Conservation (phyloP, 1,140 invertebrate genomes). For the Pantala flavescens region DNA sequence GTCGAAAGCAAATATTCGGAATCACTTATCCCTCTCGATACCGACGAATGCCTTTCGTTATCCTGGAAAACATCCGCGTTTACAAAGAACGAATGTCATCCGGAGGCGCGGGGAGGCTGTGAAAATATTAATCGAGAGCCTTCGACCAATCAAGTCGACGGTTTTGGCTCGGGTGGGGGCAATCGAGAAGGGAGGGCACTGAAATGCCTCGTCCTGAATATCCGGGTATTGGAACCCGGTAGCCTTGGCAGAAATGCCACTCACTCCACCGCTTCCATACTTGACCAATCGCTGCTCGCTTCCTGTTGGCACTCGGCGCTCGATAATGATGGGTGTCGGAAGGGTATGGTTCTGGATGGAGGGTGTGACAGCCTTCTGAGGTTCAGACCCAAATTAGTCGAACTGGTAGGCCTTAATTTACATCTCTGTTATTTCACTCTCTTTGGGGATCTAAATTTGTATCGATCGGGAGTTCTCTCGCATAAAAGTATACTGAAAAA, state of each 20-base stretch:
- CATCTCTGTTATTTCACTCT: too few species aligned
- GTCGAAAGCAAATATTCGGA: too few species aligned
- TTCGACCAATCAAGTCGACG: background rate
- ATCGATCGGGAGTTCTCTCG: too few species aligned
- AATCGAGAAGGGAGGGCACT: background rate
- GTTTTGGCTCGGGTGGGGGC: background rate
- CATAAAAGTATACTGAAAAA: too few species aligned
- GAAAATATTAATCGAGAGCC: background rate
- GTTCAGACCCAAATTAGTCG: too few species aligned
- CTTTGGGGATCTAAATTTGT: too few species aligned
- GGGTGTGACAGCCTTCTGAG: background rate
- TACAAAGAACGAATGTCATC: too few species aligned
- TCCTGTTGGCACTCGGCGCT: background rate
- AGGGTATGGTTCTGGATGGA: background rate
- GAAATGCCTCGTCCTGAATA: background rate
- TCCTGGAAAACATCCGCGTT: too few species aligned
- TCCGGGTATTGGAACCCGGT: constrained; percentile 6
- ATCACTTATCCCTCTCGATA: too few species aligned
- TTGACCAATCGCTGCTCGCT: background rate
- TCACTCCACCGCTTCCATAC: background rate
- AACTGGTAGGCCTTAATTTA: too few species aligned
- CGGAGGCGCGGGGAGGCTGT: too few species aligned
- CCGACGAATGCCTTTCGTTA: too few species aligned
- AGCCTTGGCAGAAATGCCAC: background rate
- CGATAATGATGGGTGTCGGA: background rate